phyloP scores from a whole-genome alignment of 1,140 invertebrate genomes.

The Drosophila pseudoobscura region DNA sequence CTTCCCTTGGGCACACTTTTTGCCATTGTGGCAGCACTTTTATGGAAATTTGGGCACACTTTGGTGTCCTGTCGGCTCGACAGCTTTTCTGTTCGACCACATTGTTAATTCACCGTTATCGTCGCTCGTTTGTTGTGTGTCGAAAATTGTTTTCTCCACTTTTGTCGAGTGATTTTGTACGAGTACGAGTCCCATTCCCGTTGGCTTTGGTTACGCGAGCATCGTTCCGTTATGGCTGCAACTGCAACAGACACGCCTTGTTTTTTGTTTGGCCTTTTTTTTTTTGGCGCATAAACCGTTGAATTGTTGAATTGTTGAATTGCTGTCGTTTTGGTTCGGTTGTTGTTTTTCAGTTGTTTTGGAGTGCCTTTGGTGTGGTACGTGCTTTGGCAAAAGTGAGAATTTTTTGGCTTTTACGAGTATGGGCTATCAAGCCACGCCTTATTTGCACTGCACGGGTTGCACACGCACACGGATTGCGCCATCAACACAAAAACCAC shows the following conservation, averaged over 20 bases:
- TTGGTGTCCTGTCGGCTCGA: too few relatives aligned
- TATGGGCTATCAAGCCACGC: conserved; percentile 26
- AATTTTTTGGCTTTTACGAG: conserved; percentile 24
- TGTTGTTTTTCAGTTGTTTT: conserved; percentile 35
- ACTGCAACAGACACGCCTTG: conserved; percentile 31
- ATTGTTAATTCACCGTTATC: too few relatives aligned
- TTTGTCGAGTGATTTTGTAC: too few relatives aligned
- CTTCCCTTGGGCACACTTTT: too few relatives aligned
- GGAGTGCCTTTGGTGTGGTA: conserved; percentile 11
- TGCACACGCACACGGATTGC: conserved; percentile 10
- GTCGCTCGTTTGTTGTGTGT: too few relatives aligned
- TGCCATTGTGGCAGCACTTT: too few relatives aligned
- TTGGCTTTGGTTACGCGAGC: conserved; percentile 38
- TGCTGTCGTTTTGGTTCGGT: conserved; percentile 15
- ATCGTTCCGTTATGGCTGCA: conserved; percentile 49
- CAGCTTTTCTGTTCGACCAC: too few relatives aligned
- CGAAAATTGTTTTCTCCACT: too few relatives aligned
- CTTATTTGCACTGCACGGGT: conserved; percentile 37
- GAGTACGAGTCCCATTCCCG: conserved; percentile 13
- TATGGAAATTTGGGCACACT: too few relatives aligned
- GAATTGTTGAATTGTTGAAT: conserved; percentile 16
- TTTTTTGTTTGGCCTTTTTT: background rate
- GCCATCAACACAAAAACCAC: background rate
- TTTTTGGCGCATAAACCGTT: conserved; percentile 37
- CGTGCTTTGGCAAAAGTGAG: conserved; percentile 36